Base-by-base conservation (phyloP, 2,113 vertebrate genomes). In the Peucedramus taeniatus region DNA sequence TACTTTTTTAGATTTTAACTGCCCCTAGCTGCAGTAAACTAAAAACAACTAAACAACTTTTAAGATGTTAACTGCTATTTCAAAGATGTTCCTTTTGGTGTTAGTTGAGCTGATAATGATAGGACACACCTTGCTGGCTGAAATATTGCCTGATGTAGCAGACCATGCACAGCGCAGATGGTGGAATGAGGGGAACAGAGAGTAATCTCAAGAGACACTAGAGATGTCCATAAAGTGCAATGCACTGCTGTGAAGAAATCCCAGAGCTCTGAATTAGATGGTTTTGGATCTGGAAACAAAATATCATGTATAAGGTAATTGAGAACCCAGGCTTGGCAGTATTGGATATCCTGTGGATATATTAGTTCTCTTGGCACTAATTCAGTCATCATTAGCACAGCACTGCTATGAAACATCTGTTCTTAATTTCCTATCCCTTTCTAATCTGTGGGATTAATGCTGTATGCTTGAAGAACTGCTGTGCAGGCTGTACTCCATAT, bases 361-460 rank as follows among this genome's bases (percentile, higher is more conserved):
- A 85, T 95, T 92, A 94, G 45, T 61, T 88, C 85, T 85, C 85
- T 65, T 88, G 95, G 92, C 92, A 77, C 63, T 92, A 72, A 77
- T 93, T 88, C 71, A 93, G 88, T 61, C 75, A 39, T 83, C 57
- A 80, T 74, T 90, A 88, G 61, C 37, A 45, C 44, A 86, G 57
- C 37, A 59, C 71, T 80, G 82, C 92, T 93, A 93, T 64, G 65
- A 91, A 95, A 93, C 96, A 95, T 91, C 93, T 94, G 94, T 85
- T 96, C 66, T 64, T 90, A 88, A 93, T 96, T 95, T 97, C 15
- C 90, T 70, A 57, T 39, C 50, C 27, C 33, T 89, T 94, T 95
- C 90, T 96, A 94, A 96, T 96, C 94, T 66, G 37, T 74, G 85
- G 85, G 93, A 96, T 95, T 95, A 96, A 77, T 85, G 39, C 90